phyloP scores from a whole-genome alignment of 2,797 vertebrate genomes.

The Avahi laniger region DNA sequence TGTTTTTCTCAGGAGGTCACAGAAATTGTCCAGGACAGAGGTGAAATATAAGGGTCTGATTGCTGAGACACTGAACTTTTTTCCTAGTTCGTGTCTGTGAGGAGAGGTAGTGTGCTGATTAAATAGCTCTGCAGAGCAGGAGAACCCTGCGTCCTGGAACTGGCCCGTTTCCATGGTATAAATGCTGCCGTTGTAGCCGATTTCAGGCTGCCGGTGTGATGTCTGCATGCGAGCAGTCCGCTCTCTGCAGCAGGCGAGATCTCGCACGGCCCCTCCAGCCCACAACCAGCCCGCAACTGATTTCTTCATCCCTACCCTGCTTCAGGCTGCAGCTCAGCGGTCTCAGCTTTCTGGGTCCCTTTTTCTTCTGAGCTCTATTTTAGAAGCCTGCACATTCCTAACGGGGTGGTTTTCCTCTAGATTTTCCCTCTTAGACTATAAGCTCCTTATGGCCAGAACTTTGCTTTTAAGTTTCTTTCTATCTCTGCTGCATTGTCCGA shows the following conservation, averaged over 20 bases:
- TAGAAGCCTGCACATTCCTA: neutral
- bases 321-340: neutral
- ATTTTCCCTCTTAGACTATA: neutral
- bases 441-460: neutral
- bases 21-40: neutral
- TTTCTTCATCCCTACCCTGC: neutral
- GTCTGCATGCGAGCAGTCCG: neutral
- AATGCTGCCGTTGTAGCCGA: accelerated
- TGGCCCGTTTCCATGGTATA: neutral
- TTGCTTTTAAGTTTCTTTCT: neutral
- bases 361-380: neutral
- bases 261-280: too few species aligned
- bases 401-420: neutral
- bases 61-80: neutral
- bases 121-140: neutral
- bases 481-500: neutral
- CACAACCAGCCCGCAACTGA: accelerated
- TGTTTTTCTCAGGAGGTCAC: neutral
- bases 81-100: neutral
- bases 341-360: neutral
- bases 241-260: neutral
- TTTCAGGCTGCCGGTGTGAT: neutral
- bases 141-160: neutral
- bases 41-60: neutral
- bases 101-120: neutral